These are phyloP conservation scores for Aplodontia rufa DNA, from an alignment of 2,113 vertebrate species.

Conservation along the genomic window DNA sequence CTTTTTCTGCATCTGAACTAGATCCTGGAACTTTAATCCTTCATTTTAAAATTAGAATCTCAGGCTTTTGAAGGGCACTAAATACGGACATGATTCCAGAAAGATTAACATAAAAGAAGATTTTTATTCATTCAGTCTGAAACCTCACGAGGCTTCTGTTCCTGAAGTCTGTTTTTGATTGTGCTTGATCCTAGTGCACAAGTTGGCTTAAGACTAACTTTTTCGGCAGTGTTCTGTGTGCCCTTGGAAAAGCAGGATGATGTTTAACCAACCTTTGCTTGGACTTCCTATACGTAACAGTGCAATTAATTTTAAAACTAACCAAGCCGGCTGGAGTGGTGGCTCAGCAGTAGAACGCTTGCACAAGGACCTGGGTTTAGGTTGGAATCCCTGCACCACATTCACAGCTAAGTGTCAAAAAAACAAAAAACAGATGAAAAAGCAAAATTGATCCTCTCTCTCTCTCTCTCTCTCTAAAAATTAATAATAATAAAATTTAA, in stretches of 20 bases:
- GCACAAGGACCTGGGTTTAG: no score
- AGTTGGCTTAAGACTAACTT: neutral
- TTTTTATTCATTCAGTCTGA: neutral
- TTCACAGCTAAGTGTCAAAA: no score
- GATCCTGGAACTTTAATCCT: neutral
- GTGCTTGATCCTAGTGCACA: neutral
- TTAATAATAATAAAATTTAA: no score
- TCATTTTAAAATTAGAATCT: conserved; percentile 19
- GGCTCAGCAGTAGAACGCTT: no score
- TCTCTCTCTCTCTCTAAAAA: no score
- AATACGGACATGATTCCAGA: neutral
- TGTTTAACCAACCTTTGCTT: neutral
- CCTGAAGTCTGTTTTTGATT: neutral
- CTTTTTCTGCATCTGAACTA: neutral
- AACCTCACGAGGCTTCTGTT: neutral
- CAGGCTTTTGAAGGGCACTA: neutral
- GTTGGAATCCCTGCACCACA: no score
- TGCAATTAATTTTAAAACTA: neutral
- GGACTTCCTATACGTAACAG: neutral
- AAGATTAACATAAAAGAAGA: neutral
- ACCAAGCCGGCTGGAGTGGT: neutral
- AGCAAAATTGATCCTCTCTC: no score
- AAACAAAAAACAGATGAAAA: no score
- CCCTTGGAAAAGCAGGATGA: neutral
- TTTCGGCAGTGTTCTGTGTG: neutral